A percentile compares a stretch with the other conserved stretches of the same genome.
Evolutionary conservation across 2,113 vertebrate genomes (phyloP).

Genomic region (Passer montanus): DNA sequence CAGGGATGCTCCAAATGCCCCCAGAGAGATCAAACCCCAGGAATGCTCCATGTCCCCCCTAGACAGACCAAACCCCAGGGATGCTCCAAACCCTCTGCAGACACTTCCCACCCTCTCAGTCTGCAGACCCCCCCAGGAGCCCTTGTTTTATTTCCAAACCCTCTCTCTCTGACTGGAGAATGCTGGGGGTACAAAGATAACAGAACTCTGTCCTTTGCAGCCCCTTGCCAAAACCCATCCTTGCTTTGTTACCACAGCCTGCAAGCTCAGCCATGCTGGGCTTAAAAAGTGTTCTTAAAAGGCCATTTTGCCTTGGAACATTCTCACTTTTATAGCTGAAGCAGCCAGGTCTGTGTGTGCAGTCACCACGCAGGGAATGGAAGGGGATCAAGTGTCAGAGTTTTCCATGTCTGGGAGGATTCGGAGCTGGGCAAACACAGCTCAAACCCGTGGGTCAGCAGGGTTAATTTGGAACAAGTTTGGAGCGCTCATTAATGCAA

Average conservation of each 20-base stretch:
- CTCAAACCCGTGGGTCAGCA: not conserved
- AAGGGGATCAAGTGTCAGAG: not conserved
- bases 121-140: not conserved
- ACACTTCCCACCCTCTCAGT: not conserved
- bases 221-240: not conserved
- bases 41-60: too few relatives aligned
- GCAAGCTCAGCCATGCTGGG: not conserved
- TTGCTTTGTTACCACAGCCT: not conserved
- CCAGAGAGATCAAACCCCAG: too few relatives aligned
- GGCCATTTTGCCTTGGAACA: not conserved
- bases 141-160: rapidly evolving
- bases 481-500: not conserved
- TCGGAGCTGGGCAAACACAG: not conserved
- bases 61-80: not conserved
- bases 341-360: rapidly evolving
- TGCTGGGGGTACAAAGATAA: not conserved
- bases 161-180: rapidly evolving
- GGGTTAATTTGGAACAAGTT: not conserved
- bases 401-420: not conserved
- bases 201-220: not conserved
- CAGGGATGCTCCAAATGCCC: too few relatives aligned
- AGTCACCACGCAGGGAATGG: not conserved
- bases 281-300: not conserved
- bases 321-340: not conserved
- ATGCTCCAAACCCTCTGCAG: not conserved